Base-by-base conservation (phyloP, 2,888 invertebrate species). In the Xestia sexstrigata region DNA sequence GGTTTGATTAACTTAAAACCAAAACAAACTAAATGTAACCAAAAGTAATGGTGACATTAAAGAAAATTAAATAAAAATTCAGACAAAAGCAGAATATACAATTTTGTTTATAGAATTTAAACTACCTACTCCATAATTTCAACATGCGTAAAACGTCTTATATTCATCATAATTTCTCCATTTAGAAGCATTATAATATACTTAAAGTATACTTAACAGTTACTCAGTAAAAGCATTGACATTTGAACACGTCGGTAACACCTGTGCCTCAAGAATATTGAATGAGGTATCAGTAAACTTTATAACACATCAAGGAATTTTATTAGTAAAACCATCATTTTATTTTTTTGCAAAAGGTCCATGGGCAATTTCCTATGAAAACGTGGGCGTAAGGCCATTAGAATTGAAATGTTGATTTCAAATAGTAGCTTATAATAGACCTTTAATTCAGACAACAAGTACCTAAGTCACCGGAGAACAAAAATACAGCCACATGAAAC, bases 161-260 rank as follows among this genome's bases (percentile, higher is more conserved):
- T 72, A 30, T 74, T 47, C 26, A 58, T 60, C 77, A 83, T 77
- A 78, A 84, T 62, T 23, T 49, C 42, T 49, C 58, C 49, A 69
- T 83, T 78, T 65, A 78, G 55, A 78, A 79, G 79, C 68, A 65
- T 62, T 26, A 45, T 49, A 58, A 42, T 49, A 58, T 62, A 60
- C 65, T 47, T 62, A 66, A 66, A 30, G 52, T 47, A 70, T 11
- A 62, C 62, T 20, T 66, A 66, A 81, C 39, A 84, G 8, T 79
- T 62, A 67, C 42, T 79, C 49, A 35, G 52, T 80, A 73, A 81
- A 72, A 81, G 74, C 85, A 80, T 84, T 60, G 69, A 30, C 84
- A 84, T 81, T 79, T 79, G 15, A 58, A 70, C 71, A 70, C 84
- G 62, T 70, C 42, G 2, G n/a, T 65, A 42, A 67, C 84, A 79